These are phyloP conservation scores for Poecilia wingei DNA, from an alignment of 2,797 vertebrate species.

Conservation along the genomic window DNA sequence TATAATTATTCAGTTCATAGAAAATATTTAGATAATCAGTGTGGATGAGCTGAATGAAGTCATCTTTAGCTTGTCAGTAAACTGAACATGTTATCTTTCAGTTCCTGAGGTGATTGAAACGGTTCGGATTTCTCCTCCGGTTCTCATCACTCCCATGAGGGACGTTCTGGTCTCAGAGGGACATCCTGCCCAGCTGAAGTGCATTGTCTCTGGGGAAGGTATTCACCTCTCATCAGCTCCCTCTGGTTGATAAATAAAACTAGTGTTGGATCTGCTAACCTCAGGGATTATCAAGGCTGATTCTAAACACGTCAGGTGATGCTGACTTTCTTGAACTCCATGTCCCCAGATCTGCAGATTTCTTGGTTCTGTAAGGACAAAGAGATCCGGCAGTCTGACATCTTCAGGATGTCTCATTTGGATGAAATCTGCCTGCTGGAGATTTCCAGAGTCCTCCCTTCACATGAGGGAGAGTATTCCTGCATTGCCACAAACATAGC, in stretches of 20 bases:
- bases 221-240: conserved; percentile 1
- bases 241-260: neutral
- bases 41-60: neutral
- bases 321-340: neutral
- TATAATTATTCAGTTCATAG: neutral
- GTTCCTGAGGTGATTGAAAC: conserved; percentile 88
- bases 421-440: conserved; percentile 91
- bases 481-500: conserved; percentile 88
- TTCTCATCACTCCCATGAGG: conserved; percentile 82
- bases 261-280: neutral
- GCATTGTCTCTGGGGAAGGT: conserved; percentile 92
- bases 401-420: conserved; percentile 90
- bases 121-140: conserved; percentile 83
- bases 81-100: conserved; percentile 54
- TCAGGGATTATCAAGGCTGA: neutral
- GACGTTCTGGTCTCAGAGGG: conserved; percentile 85
- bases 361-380: conserved; percentile 90
- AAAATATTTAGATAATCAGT: neutral
- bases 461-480: conserved; percentile 89
- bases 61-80: neutral
- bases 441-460: conserved; percentile 85
- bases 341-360: conserved; percentile 76
- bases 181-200: conserved; percentile 86
- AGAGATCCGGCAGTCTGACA: conserved; percentile 89
- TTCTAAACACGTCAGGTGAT: neutral